Conservation (phyloP, 1,140 invertebrate species). For the Drosophila simulans region DNA sequence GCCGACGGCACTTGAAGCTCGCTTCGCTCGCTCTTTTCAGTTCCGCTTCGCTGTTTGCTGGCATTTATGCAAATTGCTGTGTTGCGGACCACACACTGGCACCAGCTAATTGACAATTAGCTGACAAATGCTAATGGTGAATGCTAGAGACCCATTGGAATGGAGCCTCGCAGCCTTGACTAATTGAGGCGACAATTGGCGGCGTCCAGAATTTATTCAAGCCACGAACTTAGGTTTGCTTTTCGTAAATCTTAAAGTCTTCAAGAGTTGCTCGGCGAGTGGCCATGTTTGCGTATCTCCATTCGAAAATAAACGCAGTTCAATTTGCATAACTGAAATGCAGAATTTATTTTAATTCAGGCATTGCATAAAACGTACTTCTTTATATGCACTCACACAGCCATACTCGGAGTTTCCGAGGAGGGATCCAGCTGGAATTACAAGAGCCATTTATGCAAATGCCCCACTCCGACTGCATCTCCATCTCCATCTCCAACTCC, state of each 20-base stretch:
- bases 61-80: constrained; percentile 41
- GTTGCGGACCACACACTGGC: constrained; percentile 20
- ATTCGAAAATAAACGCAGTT: constrained; percentile 39
- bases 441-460: constrained; percentile 69
- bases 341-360: constrained; percentile 73
- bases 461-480: constrained; percentile 6
- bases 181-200: constrained; percentile 56
- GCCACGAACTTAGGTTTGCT: constrained; percentile 13
- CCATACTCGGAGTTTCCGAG: not conserved
- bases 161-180: constrained; percentile 19
- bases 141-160: constrained; percentile 21
- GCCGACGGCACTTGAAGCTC: constrained; percentile 50
- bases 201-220: constrained; percentile 40
- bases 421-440: constrained; percentile 42
- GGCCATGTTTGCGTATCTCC: constrained; percentile 23
- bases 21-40: not conserved
- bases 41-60: not conserved
- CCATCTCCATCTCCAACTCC: not conserved
- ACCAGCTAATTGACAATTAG: constrained; percentile 66
- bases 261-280: constrained; percentile 7
- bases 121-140: constrained; percentile 55
- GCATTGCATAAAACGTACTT: constrained; percentile 69
- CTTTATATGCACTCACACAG: constrained; percentile 61
- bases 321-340: constrained; percentile 69
- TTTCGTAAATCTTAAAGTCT: constrained; percentile 4